These are phyloP conservation scores for Drosophila biarmipes DNA, from an alignment of 1,140 invertebrate genomes.

Conservation along the genomic window DNA sequence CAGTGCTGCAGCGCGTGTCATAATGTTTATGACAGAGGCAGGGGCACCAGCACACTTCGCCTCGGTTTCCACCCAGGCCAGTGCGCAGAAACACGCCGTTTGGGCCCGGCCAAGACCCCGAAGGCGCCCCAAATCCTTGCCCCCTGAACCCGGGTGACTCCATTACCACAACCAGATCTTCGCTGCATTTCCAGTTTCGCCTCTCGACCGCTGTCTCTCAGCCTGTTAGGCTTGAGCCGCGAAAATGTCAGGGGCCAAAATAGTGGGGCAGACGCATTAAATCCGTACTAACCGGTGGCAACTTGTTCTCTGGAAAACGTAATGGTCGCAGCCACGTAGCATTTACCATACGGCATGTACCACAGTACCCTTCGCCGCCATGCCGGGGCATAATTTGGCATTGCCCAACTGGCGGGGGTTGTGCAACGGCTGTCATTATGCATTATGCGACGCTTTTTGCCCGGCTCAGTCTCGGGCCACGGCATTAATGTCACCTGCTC, in stretches of 20 bases:
- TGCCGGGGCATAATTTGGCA: conserved; percentile 50
- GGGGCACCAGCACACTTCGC: conserved; percentile 13
- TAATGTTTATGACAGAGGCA: conserved; percentile 49
- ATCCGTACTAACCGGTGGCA: conserved; percentile 44
- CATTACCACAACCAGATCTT: conserved; percentile 20
- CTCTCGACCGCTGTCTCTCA: conserved; percentile 18
- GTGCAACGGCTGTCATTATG: conserved; percentile 61
- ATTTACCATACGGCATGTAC: neutral
- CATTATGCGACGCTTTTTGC: conserved; percentile 40
- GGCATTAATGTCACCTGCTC: conserved; percentile 70
- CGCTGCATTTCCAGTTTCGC: conserved; percentile 34
- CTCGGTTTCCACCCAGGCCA: conserved; percentile 1
- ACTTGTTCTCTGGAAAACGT: conserved; percentile 48
- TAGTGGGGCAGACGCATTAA: conserved; percentile 50
- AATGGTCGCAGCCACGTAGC: neutral
- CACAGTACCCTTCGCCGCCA: conserved; percentile 13
- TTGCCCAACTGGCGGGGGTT: conserved; percentile 44
- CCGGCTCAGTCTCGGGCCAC: conserved; percentile 13
- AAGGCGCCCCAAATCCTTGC: conserved; percentile 45
- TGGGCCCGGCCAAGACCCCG: conserved; percentile 66
- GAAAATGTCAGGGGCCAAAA: conserved; percentile 56
- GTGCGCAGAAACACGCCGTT: conserved; percentile 27
- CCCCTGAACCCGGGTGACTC: conserved; percentile 13
- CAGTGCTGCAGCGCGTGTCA: conserved; percentile 35
- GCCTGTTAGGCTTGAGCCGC: neutral